phyloP scores from a whole-genome alignment of 2,888 invertebrate species.

The Galerucella pusilla region DNA sequence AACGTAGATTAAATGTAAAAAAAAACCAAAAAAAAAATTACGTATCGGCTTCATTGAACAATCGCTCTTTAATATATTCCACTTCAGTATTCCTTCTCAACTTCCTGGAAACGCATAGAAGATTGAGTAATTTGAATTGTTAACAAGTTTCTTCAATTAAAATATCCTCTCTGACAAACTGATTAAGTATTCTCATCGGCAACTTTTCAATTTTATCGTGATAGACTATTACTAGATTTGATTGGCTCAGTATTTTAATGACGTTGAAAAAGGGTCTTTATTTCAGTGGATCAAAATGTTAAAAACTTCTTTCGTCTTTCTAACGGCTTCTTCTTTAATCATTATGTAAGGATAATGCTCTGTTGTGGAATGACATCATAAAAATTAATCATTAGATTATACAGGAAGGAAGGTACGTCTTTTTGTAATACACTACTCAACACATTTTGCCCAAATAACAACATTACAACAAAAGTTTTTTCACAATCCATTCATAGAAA shows the following conservation, averaged over 20 bases:
- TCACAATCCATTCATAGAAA: not conserved
- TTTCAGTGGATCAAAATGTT: conserved; percentile 18
- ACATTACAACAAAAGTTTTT: not conserved
- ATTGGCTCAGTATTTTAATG: conserved; percentile 34
- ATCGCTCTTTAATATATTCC: conserved; percentile 27
- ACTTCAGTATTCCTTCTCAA: conserved; percentile 18
- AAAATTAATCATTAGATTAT: conserved; percentile 9
- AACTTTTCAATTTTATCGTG: conserved; percentile 36
- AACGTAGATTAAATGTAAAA: not conserved
- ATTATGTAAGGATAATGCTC: conserved; percentile 4
- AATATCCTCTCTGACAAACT: conserved; percentile 33
- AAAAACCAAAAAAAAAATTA: not conserved
- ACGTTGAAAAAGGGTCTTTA: conserved; percentile 31
- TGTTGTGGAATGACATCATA: not conserved
- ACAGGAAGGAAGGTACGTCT: not conserved
- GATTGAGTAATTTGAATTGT: conserved; percentile 37
- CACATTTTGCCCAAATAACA: not conserved
- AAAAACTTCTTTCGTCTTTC: conserved; percentile 15
- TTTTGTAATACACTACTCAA: not conserved
- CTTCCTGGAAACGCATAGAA: conserved; percentile 32
- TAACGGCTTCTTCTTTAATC: conserved; percentile 17
- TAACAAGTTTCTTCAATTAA: conserved; percentile 39
- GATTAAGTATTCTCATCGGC: conserved; percentile 32
- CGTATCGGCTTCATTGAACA: conserved; percentile 7
- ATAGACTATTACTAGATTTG: conserved; percentile 35